phyloP scores from a whole-genome alignment of 92 coral and sea anemone species.

The Epizoanthus ramosus region DNA sequence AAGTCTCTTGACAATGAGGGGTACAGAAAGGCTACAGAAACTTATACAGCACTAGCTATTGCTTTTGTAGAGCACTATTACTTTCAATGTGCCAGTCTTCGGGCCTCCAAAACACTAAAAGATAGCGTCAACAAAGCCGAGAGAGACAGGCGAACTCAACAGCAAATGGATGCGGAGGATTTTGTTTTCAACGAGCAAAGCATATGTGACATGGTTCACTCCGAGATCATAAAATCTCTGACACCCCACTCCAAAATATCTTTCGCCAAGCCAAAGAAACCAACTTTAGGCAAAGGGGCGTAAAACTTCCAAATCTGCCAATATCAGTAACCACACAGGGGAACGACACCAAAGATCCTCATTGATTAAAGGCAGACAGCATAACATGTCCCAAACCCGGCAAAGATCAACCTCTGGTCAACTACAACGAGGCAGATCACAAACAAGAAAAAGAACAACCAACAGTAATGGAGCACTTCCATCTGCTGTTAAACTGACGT shows the following conservation, averaged over 20 bases:
- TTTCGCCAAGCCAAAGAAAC: too few relatives aligned
- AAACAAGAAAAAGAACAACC: conserved; percentile 3
- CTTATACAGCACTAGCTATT: not conserved
- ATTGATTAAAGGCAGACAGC: too few relatives aligned
- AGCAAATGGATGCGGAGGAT: too few relatives aligned
- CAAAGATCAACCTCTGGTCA: too few relatives aligned
- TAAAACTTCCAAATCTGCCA: not conserved
- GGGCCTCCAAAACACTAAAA: conserved; percentile 9
- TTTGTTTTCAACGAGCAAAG: too few relatives aligned
- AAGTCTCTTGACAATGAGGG: not conserved
- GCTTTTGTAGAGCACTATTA: conserved; percentile 9
- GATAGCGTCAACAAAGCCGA: not conserved
- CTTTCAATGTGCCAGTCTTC: conserved; percentile 11
- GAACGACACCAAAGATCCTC: too few relatives aligned
- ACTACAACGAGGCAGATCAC: conserved; percentile 5
- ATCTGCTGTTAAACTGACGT: not conserved
- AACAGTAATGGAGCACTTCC: not conserved
- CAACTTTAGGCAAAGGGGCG: not conserved
- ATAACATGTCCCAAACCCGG: too few relatives aligned
- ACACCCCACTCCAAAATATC: too few relatives aligned
- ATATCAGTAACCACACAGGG: too few relatives aligned
- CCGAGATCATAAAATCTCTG: not conserved
- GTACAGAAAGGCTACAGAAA: not conserved
- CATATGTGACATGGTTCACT: too few relatives aligned
- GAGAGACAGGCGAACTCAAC: not conserved